These are phyloP conservation scores for Pseudeuparius sepicola DNA, from an alignment of 2,888 invertebrate genomes.

Conservation along the genomic window DNA sequence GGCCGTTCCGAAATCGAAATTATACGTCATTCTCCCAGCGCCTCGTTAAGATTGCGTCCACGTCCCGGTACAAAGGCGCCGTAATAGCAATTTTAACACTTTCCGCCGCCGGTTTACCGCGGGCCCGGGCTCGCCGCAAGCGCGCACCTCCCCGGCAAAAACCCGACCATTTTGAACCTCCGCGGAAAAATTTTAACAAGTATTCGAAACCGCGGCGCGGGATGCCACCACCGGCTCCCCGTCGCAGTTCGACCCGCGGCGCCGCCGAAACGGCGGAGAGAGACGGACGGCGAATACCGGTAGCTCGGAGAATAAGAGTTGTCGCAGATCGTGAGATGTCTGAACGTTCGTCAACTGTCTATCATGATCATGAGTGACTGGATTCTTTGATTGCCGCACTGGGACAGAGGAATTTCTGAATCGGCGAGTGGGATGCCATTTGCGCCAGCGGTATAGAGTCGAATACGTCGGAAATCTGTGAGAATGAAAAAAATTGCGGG, in stretches of 20 bases:
- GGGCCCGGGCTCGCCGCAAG: background rate
- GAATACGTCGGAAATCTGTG: too few species aligned
- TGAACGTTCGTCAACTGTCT: slow-evolving; percentile 37
- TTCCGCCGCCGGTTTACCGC: background rate
- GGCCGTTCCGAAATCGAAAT: too few species aligned
- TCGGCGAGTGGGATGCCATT: too few species aligned
- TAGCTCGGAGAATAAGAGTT: slow-evolving; percentile 18
- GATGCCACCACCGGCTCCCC: slow-evolving; percentile 2
- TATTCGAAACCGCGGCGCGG: background rate
- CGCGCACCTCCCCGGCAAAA: too few species aligned
- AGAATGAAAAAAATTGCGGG: too few species aligned
- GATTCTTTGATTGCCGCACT: slow-evolving; percentile 1
- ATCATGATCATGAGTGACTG: slow-evolving; percentile 25
- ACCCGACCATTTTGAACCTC: background rate
- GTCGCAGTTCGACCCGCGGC: background rate
- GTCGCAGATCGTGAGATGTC: slow-evolving; percentile 33
- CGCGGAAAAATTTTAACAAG: background rate
- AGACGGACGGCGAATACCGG: slow-evolving; percentile 7
- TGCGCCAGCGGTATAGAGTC: too few species aligned
- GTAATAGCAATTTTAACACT: slow-evolving; percentile 3
- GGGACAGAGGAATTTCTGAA: too few species aligned
- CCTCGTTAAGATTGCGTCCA: too few species aligned
- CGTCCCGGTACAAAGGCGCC: too few species aligned
- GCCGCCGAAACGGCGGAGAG: background rate
- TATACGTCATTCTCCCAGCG: too few species aligned